Evolutionary conservation across 1,140 invertebrate species (phyloP).

Genomic region (Coenobita brevimanus): DNA sequence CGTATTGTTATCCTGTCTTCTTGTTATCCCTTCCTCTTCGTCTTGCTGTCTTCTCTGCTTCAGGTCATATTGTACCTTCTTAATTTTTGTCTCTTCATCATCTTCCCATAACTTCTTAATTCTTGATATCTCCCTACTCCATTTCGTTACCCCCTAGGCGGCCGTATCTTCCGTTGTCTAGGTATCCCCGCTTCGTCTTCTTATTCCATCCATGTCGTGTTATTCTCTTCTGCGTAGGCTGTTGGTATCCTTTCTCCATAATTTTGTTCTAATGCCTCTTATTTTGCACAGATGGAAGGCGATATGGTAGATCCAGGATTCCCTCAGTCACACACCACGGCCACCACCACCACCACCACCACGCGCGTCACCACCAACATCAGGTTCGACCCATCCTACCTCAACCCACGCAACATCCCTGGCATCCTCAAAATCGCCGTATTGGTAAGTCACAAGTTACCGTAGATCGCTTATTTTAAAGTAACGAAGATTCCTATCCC

Average conservation of each 20-base stretch:
- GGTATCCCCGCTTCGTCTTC: no score
- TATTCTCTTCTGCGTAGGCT: background rate
- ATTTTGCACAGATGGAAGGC: conserved; percentile 25
- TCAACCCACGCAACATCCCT: conserved; percentile 12
- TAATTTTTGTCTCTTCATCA: no score
- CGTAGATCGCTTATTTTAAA: no score
- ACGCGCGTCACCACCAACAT: background rate
- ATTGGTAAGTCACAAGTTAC: conserved; percentile 12
- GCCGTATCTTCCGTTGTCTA: no score
- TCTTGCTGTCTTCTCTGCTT: background rate
- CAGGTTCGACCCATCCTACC: conserved; percentile 6
- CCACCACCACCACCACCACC: background rate
- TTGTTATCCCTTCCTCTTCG: no score
- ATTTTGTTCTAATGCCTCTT: background rate
- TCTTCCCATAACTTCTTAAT: no score
- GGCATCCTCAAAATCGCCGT: conserved; percentile 3
- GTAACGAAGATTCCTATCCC: no score
- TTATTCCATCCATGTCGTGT: background rate
- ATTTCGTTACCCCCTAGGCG: no score
- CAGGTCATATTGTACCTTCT: background rate
- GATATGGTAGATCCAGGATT: conserved; percentile 29
- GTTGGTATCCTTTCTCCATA: background rate
- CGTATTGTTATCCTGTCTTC: no score
- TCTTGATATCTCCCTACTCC: no score
- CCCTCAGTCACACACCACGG: background rate